Percentiles rank a stretch among this genome's conserved stretches.
Conservation (phyloP, 2,888 invertebrate species). For the Morpho deidamia region DNA sequence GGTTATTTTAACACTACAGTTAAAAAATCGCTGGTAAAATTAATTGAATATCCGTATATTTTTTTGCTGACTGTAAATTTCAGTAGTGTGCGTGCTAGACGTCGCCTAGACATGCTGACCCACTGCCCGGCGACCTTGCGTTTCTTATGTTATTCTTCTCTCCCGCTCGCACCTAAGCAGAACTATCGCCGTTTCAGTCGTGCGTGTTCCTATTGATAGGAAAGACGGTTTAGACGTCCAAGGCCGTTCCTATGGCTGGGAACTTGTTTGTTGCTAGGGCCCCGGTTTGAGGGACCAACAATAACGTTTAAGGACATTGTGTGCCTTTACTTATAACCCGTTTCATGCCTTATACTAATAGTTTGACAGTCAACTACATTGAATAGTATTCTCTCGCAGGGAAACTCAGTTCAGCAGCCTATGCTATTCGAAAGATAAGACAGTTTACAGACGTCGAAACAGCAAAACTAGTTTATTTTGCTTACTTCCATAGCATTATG, state of each 20-base stretch:
- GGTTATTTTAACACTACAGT: no score
- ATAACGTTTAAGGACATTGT: neutral
- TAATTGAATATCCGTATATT: no score
- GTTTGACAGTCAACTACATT: neutral
- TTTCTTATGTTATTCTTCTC: conserved; percentile 70
- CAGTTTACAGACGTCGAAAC: no score
- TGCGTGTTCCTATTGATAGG: conserved; percentile 53
- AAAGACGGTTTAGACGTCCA: conserved; percentile 41
- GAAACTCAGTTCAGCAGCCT: no score
- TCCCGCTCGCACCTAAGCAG: conserved; percentile 45
- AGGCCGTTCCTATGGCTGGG: conserved; percentile 30
- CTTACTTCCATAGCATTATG: no score
- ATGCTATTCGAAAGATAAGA: no score
- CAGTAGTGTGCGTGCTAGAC: conserved; percentile 70
- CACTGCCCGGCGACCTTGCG: conserved; percentile 72
- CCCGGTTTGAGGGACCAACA: neutral
- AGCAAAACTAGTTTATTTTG: no score
- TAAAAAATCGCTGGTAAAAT: no score
- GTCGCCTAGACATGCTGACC: conserved; percentile 72
- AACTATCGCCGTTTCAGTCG: conserved; percentile 18
- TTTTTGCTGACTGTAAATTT: conserved; percentile 39
- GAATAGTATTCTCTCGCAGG: no score
- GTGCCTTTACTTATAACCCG: neutral
- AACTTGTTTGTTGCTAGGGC: conserved; percentile 11
- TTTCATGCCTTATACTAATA: neutral